Conservation (phyloP, 2,888 invertebrate genomes). For the Erebia epiphron region DNA sequence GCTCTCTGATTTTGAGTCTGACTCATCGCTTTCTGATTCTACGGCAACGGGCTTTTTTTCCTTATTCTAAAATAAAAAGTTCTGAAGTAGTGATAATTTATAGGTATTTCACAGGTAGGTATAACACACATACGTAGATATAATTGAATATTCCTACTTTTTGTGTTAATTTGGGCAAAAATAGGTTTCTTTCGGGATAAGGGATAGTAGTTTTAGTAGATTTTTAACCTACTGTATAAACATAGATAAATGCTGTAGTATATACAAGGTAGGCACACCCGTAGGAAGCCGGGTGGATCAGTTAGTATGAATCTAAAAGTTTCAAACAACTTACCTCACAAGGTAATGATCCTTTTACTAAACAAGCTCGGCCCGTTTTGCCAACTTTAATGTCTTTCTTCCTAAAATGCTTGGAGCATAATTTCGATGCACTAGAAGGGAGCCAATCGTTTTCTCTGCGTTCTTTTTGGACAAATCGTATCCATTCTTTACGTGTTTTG, state of each 20-base stretch:
- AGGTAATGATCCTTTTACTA: conserved; percentile 14
- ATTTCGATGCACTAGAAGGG: conserved; percentile 3
- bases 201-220: no score
- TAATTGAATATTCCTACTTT: no score
- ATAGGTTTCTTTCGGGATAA: no score
- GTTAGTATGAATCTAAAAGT: no score
- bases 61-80: not conserved
- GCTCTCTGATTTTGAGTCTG: not conserved
- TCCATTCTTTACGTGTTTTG: conserved; percentile 18
- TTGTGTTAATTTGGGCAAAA: no score
- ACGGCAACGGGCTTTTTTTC: not conserved
- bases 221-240: no score
- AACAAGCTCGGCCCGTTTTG: conserved; percentile 15
- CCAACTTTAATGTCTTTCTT: conserved; percentile 15
- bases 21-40: conserved; percentile 8
- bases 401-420: conserved; percentile 14
- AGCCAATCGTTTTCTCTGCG: conserved; percentile 15
- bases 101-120: no score
- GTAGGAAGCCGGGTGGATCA: no score
- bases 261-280: no score
- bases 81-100: no score
- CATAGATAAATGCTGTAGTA: no score
- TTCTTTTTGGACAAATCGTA: conserved; percentile 17
- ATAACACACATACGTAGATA: no score
- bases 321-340: conserved; percentile 7